Percentiles rank a stretch among this genome's conserved stretches.
Evolutionary conservation across 2,113 vertebrate genomes (phyloP).

Genomic region (Phyllostomus discolor): DNA sequence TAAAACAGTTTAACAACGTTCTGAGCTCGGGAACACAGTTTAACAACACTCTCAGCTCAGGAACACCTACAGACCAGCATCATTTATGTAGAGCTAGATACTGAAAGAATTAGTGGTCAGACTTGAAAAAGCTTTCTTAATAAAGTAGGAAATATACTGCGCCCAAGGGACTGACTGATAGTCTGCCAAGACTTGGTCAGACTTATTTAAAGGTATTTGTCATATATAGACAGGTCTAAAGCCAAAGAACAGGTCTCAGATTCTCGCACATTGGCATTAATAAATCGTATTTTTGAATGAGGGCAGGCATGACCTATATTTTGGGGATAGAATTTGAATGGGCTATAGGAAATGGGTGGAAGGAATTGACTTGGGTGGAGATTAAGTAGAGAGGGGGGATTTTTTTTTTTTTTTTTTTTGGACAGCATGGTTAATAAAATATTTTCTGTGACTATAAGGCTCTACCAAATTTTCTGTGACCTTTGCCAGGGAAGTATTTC

Average conservation of each 20-base stretch:
- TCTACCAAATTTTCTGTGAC: conserved; percentile 20
- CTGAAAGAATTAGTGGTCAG: conserved; percentile 33
- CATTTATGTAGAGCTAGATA: conserved; percentile 15
- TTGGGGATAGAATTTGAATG: background rate
- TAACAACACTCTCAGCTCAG: background rate
- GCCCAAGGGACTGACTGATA: background rate
- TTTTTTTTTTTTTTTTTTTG: background rate
- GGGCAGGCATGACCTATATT: background rate
- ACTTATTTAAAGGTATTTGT: conserved; percentile 47
- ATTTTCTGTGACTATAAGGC: conserved; percentile 3
- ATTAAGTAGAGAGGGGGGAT: background rate
- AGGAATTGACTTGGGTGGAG: background rate
- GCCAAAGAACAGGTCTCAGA: background rate
- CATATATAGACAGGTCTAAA: background rate
- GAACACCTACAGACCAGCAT: conserved; percentile 52
- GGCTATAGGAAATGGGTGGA: background rate
- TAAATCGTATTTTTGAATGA: conserved; percentile 34
- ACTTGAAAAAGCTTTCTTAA: conserved; percentile 33
- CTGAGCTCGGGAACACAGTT: background rate
- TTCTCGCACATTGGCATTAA: conserved; percentile 1
- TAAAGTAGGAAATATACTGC: conserved; percentile 4
- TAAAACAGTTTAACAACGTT: conserved; percentile 2
- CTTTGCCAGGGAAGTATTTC: conserved; percentile 29
- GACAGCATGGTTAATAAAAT: conserved; percentile 30
- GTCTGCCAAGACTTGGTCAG: background rate